These are phyloP conservation scores for Helicorthomorpha holstii DNA, from an alignment of 1,140 invertebrate species.

Conservation along the genomic window DNA sequence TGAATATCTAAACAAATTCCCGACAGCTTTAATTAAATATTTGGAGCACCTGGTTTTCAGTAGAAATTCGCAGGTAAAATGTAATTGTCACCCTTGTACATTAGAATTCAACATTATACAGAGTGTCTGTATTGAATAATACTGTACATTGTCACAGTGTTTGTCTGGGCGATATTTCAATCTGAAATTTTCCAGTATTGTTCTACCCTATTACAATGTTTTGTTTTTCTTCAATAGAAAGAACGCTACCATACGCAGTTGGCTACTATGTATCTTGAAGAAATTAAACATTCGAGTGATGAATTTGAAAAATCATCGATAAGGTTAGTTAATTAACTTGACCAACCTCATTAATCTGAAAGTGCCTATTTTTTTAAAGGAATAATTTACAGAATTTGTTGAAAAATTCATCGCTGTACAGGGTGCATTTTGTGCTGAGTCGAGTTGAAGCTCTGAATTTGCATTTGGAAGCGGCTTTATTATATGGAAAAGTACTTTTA, in stretches of 20 bases:
- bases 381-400: slow-evolving; percentile 29
- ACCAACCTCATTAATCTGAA: no score
- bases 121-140: no score
- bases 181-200: no score
- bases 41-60: slow-evolving; percentile 29
- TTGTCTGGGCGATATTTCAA: no score
- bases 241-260: slow-evolving; percentile 35
- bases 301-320: neutral
- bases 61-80: slow-evolving; percentile 14
- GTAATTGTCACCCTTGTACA: no score
- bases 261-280: slow-evolving; percentile 30
- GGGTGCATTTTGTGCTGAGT: slow-evolving; percentile 28
- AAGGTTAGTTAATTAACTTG: neutral
- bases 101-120: no score
- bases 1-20: slow-evolving; percentile 27
- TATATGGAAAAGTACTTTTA: slow-evolving; percentile 36
- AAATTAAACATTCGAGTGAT: slow-evolving; percentile 20
- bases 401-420: slow-evolving; percentile 27
- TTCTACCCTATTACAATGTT: no score
- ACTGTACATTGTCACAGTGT: no score
- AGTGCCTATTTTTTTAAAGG: slow-evolving; percentile 15
- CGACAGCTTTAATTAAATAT: slow-evolving; percentile 28
- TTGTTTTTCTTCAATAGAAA: no score
- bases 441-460: slow-evolving; percentile 28
- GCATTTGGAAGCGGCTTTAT: slow-evolving; percentile 31